phyloP scores from a whole-genome alignment of 2,888 invertebrate genomes.

The Stenolophus ochropezus region DNA sequence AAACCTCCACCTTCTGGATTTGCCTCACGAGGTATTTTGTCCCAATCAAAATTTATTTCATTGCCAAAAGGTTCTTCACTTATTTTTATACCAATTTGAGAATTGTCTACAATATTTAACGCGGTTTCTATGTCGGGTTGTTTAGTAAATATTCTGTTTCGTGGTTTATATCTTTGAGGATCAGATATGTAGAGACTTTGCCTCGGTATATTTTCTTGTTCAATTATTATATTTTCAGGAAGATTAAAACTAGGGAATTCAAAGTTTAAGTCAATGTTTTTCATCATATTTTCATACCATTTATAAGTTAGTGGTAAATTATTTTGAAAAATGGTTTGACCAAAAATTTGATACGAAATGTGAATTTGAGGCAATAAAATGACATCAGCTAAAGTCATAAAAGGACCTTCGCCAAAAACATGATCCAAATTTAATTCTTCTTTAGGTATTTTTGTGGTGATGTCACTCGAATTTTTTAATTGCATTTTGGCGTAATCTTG shows the following conservation, averaged over 20 bases:
- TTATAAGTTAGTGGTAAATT: constrained; percentile 78
- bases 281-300: constrained; percentile 77
- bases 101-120: constrained; percentile 73
- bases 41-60: constrained; percentile 80
- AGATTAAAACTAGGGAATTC: background rate
- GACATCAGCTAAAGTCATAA: constrained; percentile 88
- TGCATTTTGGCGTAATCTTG: constrained; percentile 75
- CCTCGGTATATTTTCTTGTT: constrained; percentile 69
- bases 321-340: constrained; percentile 68
- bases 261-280: constrained; percentile 62
- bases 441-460: constrained; percentile 74
- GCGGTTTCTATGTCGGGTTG: constrained; percentile 84
- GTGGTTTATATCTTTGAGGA: constrained; percentile 84
- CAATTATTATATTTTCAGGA: constrained; percentile 33
- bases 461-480: constrained; percentile 64
- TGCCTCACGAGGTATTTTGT: constrained; percentile 81
- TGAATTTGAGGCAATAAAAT: constrained; percentile 84
- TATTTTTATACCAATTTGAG: constrained; percentile 72
- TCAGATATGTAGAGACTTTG: constrained; percentile 87
- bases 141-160: constrained; percentile 83
- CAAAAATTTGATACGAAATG: constrained; percentile 76
- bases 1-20: constrained; percentile 87
- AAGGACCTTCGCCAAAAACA: constrained; percentile 88
- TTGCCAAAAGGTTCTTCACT: constrained; percentile 70
- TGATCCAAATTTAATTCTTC: constrained; percentile 78